phyloP scores from a whole-genome alignment of 2,888 invertebrate genomes.

The Eupelmus urozonus region DNA sequence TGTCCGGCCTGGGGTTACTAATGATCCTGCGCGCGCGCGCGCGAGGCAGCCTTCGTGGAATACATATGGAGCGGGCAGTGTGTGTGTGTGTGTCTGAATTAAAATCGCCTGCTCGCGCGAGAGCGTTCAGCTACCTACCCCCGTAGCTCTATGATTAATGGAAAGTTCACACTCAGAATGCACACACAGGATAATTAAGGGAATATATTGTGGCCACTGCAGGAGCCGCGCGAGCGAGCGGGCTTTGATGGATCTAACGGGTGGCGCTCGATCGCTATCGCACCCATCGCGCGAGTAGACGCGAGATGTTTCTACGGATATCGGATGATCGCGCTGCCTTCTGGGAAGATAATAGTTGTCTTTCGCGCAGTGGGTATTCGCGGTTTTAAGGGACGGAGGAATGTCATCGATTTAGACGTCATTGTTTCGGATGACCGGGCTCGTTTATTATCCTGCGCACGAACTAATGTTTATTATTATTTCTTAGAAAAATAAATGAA shows the following conservation, averaged over 20 bases:
- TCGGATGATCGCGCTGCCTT: background rate
- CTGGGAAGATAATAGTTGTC: conserved; percentile 17
- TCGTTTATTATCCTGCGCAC: conserved; percentile 19
- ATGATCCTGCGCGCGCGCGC: conserved; percentile 75
- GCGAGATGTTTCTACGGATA: conserved; percentile 9
- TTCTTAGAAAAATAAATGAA: too few species aligned
- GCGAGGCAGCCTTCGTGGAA: conserved; percentile 73
- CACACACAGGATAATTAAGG: conserved; percentile 76
- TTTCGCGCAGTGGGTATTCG: background rate
- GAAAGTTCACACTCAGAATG: conserved; percentile 78
- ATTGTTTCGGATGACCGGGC: background rate
- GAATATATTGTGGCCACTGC: conserved; percentile 77
- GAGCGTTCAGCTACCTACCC: conserved; percentile 66
- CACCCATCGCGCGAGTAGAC: conserved; percentile 20
- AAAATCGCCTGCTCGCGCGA: conserved; percentile 70
- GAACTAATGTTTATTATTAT: too few species aligned
- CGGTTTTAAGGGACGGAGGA: background rate
- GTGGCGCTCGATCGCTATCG: conserved; percentile 58
- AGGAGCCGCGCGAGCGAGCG: conserved; percentile 66
- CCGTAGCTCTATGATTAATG: conserved; percentile 76
- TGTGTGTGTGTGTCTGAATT: conserved; percentile 70
- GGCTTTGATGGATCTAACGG: conserved; percentile 72
- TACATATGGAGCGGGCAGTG: conserved; percentile 75
- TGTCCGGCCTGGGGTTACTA: conserved; percentile 77
- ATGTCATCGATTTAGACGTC: conserved; percentile 21